A percentile compares a stretch with the other conserved stretches of the same genome.
phyloP scores from a whole-genome alignment of 2,797 vertebrate genomes.

The Pangasius larnaudii region DNA sequence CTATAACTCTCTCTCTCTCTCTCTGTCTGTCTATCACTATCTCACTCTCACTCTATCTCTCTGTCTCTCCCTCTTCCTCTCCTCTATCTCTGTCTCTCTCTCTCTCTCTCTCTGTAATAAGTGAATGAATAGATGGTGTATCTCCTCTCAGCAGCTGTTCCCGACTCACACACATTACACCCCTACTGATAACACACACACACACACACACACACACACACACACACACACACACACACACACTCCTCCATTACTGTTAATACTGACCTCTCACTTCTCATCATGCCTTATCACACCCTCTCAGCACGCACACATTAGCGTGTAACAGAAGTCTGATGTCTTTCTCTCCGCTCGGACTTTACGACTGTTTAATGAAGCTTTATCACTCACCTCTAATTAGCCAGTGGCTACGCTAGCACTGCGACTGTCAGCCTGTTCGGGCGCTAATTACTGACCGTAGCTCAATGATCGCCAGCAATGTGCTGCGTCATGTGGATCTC shows the following conservation, averaged over 20 bases:
- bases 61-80: neutral
- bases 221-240: conserved; percentile 1
- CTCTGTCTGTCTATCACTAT: too few species aligned
- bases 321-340: neutral
- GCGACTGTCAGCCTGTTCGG: neutral
- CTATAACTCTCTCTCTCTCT: neutral
- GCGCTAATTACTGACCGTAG: neutral
- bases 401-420: conserved; percentile 1
- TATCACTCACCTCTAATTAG: conserved; percentile 18
- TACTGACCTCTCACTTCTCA: conserved; percentile 14
- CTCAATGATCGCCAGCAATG: conserved; percentile 5
- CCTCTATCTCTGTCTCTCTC: neutral
- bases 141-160: conserved; percentile 14
- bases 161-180: conserved; percentile 14
- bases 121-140: conserved; percentile 2
- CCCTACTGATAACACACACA: conserved; percentile 14
- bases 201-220: neutral
- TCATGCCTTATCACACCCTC: conserved; percentile 30
- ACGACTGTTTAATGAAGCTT: conserved; percentile 29
- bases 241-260: conserved; percentile 32
- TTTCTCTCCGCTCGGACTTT: neutral
- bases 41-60: neutral
- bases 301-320: conserved; percentile 12
- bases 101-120: neutral
- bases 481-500: neutral